These are phyloP conservation scores for Saccopteryx bilineata DNA, from an alignment of 2,113 vertebrate species.

Conservation along the genomic window DNA sequence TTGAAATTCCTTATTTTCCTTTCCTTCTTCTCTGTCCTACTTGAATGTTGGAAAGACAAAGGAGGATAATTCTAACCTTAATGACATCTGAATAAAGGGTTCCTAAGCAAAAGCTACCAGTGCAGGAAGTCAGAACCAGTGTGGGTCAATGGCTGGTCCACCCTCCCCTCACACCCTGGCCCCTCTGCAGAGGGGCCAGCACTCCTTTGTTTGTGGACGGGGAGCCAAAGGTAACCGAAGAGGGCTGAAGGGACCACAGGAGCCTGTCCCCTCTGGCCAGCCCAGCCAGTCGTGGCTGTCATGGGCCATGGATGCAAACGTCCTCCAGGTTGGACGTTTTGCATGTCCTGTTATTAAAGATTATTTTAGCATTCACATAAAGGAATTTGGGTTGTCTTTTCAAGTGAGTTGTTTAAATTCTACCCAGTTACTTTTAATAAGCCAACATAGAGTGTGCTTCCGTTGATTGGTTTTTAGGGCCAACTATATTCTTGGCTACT, in stretches of 20 bases:
- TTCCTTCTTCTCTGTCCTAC: not conserved
- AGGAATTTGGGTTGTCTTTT: not conserved
- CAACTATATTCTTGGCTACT: not conserved
- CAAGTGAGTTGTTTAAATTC: not conserved
- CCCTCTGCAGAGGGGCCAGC: not conserved
- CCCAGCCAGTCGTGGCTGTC: not conserved
- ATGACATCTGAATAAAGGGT: not conserved
- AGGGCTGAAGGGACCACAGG: too few species aligned
- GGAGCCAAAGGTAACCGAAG: not conserved
- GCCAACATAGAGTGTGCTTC: not conserved
- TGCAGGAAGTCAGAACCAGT: not conserved
- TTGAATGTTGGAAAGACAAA: not conserved
- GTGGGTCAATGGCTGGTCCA: not conserved
- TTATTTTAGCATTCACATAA: not conserved
- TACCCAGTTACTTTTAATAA: not conserved
- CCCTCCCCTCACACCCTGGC: not conserved
- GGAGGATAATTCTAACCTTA: not conserved
- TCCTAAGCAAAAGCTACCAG: not conserved
- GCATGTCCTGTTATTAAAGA: not conserved
- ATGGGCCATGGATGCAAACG: too few species aligned
- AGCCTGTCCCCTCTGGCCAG: not conserved
- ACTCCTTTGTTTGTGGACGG: not conserved
- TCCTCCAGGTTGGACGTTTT: not conserved
- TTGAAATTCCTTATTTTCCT: not conserved
- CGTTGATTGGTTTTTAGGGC: not conserved